phyloP scores from a whole-genome alignment of 53 echinoderm and acorn worm genomes.

The Luidia sarsii region DNA sequence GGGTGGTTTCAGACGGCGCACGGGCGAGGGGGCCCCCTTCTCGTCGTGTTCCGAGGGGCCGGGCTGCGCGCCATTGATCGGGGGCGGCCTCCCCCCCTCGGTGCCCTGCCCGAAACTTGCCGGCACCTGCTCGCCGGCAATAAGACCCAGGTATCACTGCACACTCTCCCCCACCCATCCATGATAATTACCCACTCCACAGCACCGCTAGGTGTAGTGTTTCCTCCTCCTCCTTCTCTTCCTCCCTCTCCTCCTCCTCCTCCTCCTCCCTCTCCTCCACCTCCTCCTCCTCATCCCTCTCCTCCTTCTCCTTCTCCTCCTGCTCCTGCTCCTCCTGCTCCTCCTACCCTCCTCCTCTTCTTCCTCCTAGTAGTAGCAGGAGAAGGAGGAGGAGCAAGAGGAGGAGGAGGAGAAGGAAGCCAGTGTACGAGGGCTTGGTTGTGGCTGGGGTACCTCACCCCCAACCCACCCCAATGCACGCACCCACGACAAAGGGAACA shows the following conservation, averaged over 20 bases:
- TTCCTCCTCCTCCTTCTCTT: constrained; percentile 10
- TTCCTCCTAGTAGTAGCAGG: too few relatives aligned
- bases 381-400: too few relatives aligned
- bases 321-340: too few relatives aligned
- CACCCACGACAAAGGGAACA: constrained; percentile 30
- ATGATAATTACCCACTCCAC: constrained; percentile 53
- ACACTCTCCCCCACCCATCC: constrained; percentile 52
- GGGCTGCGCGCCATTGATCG: constrained; percentile 41
- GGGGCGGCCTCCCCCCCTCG: too few relatives aligned
- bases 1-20: constrained; percentile 2
- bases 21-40: neutral
- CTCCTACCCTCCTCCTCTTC: too few relatives aligned
- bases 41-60: too few relatives aligned
- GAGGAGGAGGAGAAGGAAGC: too few relatives aligned
- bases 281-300: too few relatives aligned
- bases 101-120: constrained; percentile 25
- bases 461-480: neutral
- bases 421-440: too few relatives aligned
- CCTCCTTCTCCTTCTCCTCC: too few relatives aligned
- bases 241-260: neutral
- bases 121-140: constrained; percentile 53
- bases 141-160: constrained; percentile 41
- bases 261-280: neutral
- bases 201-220: constrained; percentile 48
- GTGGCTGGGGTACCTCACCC: too few relatives aligned